Percentiles rank a stretch among this genome's conserved stretches.
phyloP scores from a whole-genome alignment of 2,113 vertebrate genomes.

The Carassius carassius region DNA sequence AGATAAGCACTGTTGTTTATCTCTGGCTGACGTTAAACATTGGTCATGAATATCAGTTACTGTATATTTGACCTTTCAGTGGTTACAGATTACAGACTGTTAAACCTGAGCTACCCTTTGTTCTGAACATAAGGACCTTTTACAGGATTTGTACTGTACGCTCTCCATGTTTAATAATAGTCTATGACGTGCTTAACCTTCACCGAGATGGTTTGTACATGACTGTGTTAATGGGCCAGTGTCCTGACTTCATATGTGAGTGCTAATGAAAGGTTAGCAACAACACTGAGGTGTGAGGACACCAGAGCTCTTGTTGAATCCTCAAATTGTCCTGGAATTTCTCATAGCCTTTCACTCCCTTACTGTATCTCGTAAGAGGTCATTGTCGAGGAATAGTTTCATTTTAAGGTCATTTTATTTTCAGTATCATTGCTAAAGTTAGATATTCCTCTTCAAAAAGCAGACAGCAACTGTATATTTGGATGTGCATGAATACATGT shows the following conservation, averaged over 20 bases:
- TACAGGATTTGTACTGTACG: neutral
- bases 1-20: no score
- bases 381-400: neutral
- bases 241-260: slow-evolving; percentile 45
- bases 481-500: neutral
- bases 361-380: neutral
- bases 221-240: neutral
- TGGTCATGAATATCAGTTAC: neutral
- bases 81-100: neutral
- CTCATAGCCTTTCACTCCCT: slow-evolving; percentile 25
- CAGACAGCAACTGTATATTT: neutral
- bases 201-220: neutral
- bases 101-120: neutral
- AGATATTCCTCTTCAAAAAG: neutral
- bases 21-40: neutral
- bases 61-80: neutral
- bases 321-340: slow-evolving; percentile 50
- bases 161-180: slow-evolving; percentile 14
- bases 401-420: neutral
- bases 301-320: neutral
- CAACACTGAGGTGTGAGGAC: slow-evolving; percentile 19
- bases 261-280: slow-evolving; percentile 61
- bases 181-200: slow-evolving; percentile 3
- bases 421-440: neutral
- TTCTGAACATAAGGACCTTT: neutral